These are phyloP conservation scores for Poeciliopsis paucimaculata DNA, from an alignment of 2,797 vertebrate species.

Conservation along the genomic window DNA sequence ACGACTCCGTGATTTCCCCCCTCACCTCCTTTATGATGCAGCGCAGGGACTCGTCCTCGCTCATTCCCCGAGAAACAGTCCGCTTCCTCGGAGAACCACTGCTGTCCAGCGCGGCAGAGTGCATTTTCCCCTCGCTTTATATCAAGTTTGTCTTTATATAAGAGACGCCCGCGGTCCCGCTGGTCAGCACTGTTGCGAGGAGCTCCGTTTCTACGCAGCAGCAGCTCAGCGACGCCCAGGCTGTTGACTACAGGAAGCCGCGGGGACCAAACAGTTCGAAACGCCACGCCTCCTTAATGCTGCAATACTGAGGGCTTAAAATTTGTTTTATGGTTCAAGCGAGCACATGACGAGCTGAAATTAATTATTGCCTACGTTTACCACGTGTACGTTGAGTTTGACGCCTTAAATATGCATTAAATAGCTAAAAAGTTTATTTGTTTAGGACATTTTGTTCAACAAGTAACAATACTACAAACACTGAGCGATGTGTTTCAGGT, in stretches of 20 bases:
- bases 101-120: slow-evolving; percentile 71
- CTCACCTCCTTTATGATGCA: slow-evolving; percentile 82
- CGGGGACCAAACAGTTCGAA: slow-evolving; percentile 29
- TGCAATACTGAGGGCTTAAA: no score
- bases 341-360: background rate
- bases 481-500: background rate
- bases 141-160: slow-evolving; percentile 41
- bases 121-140: slow-evolving; percentile 64
- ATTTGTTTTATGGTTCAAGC: slow-evolving; percentile 8
- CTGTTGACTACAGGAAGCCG: slow-evolving; percentile 52
- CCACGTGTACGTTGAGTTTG: background rate
- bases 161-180: slow-evolving; percentile 34
- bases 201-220: slow-evolving; percentile 47
- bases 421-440: background rate
- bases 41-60: slow-evolving; percentile 83
- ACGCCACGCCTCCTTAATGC: slow-evolving; percentile 13
- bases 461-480: background rate
- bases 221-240: slow-evolving; percentile 45
- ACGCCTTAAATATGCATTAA: background rate
- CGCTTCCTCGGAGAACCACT: slow-evolving; percentile 76
- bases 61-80: slow-evolving; percentile 77
- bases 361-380: background rate
- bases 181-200: background rate
- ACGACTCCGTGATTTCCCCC: slow-evolving; percentile 26
- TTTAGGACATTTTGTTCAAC: background rate